phyloP scores from a whole-genome alignment of 2,113 vertebrate genomes.

The Antechinus stuartii region DNA sequence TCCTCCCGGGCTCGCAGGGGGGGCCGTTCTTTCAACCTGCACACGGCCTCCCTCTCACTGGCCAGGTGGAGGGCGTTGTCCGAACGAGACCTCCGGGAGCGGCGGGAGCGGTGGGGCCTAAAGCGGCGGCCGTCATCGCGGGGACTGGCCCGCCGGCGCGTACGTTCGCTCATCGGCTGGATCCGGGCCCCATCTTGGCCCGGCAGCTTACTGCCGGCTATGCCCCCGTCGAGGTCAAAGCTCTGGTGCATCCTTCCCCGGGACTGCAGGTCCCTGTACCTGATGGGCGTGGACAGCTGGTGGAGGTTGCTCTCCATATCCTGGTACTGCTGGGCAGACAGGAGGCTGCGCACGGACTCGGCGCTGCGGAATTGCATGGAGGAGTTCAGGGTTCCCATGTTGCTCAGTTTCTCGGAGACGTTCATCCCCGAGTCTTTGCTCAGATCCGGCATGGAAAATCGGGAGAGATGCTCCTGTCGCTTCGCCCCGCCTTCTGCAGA shows the following conservation, averaged over 20 bases:
- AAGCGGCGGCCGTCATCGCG: slow-evolving; percentile 88
- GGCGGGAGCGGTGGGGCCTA: slow-evolving; percentile 89
- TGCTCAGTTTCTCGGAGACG: slow-evolving; percentile 94
- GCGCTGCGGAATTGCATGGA: slow-evolving; percentile 95
- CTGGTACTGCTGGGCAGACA: slow-evolving; percentile 91
- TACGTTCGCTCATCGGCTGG: slow-evolving; percentile 92
- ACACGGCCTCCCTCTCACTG: slow-evolving; percentile 87
- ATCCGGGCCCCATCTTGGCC: slow-evolving; percentile 86
- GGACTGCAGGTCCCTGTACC: slow-evolving; percentile 87
- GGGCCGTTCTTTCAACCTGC: slow-evolving; percentile 88
- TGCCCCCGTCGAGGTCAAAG: slow-evolving; percentile 93
- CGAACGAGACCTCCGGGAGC: slow-evolving; percentile 94
- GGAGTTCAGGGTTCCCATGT: slow-evolving; percentile 94
- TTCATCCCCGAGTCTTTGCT: slow-evolving; percentile 99
- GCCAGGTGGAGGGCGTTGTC: slow-evolving; percentile 97
- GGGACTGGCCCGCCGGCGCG: slow-evolving; percentile 84
- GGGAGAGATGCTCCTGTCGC: slow-evolving; percentile 95
- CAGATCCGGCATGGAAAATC: slow-evolving; percentile 98
- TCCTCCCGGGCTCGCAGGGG: slow-evolving; percentile 91
- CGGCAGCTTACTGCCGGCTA: slow-evolving; percentile 86
- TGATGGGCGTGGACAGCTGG: slow-evolving; percentile 86
- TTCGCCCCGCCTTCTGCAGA: slow-evolving; percentile 92
- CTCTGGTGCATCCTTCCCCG: slow-evolving; percentile 90
- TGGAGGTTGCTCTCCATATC: slow-evolving; percentile 89
- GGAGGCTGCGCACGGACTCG: slow-evolving; percentile 94